Conservation (phyloP, 2,797 vertebrate species). For the Petrocephalus sullivani region DNA sequence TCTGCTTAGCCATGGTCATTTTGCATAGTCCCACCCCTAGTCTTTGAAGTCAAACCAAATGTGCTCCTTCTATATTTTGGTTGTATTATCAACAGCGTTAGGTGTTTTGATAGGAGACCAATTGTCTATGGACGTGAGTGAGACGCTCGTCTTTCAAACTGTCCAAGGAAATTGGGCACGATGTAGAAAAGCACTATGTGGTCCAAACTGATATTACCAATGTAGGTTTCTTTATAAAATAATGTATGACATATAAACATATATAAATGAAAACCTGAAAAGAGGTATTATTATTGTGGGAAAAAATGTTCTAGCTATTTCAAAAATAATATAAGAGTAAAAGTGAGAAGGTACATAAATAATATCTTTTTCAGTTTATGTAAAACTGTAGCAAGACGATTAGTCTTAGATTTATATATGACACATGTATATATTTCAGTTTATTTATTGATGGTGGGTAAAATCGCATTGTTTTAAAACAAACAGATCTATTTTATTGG, state of each 20-base stretch:
- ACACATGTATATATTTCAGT: slow-evolving; percentile 38
- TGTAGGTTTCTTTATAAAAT: slow-evolving; percentile 35
- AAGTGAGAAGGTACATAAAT: slow-evolving; percentile 15
- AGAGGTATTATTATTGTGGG: slow-evolving; percentile 25
- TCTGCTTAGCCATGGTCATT: neutral
- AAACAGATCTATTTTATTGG: slow-evolving; percentile 40
- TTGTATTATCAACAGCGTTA: neutral
- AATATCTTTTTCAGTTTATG: slow-evolving; percentile 32
- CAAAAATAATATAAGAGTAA: slow-evolving; percentile 32
- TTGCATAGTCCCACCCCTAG: neutral
- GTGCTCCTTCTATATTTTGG: neutral
- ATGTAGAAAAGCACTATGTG: slow-evolving; percentile 38
- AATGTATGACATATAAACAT: slow-evolving; percentile 42
- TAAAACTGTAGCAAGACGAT: slow-evolving; percentile 34
- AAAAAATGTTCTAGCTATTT: slow-evolving; percentile 37
- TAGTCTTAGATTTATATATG: slow-evolving; percentile 40
- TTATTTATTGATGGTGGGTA: slow-evolving; percentile 38
- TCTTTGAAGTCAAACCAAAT: slow-evolving; percentile 5
- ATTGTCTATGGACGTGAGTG: neutral
- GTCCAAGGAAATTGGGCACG: neutral
- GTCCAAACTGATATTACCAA: slow-evolving; percentile 29
- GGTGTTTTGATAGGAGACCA: neutral
- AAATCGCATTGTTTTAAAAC: slow-evolving; percentile 33
- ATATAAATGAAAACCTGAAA: slow-evolving; percentile 21
- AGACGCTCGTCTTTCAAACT: neutral